Conservation (phyloP, 2,113 vertebrate species). For the Brachyistius frenatus region DNA sequence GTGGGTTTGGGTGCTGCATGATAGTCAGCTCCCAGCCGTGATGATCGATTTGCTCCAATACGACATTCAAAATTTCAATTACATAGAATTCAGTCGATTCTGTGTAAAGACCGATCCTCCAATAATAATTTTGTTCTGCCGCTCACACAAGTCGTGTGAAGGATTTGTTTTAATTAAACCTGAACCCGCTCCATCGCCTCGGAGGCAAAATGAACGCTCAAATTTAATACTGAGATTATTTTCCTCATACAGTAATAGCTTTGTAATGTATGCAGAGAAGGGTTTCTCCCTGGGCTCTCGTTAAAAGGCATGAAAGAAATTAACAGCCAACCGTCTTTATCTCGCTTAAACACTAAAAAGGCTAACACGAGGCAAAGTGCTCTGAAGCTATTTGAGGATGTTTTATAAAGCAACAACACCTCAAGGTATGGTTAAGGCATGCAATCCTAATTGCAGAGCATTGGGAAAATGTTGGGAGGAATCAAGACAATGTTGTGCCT, state of each 20-base stretch:
- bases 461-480: slow-evolving; percentile 58
- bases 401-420: slow-evolving; percentile 74
- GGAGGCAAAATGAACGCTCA: slow-evolving; percentile 69
- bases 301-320: slow-evolving; percentile 73
- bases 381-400: slow-evolving; percentile 74
- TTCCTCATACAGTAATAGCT: slow-evolving; percentile 47
- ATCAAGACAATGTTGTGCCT: slow-evolving; percentile 59
- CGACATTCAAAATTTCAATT: slow-evolving; percentile 18
- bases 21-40: not conserved
- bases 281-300: slow-evolving; percentile 57
- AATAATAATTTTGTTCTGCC: slow-evolving; percentile 10
- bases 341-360: slow-evolving; percentile 58
- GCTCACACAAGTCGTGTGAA: slow-evolving; percentile 30
- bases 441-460: slow-evolving; percentile 61
- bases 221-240: slow-evolving; percentile 62
- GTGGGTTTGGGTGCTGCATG: slow-evolving; percentile 11
- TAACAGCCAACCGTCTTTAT: slow-evolving; percentile 71
- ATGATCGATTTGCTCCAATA: slow-evolving; percentile 8
- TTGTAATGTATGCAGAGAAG: slow-evolving; percentile 58
- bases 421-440: slow-evolving; percentile 68
- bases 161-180: slow-evolving; percentile 75
- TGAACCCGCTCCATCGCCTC: slow-evolving; percentile 36
- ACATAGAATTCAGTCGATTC: not conserved
- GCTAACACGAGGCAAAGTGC: slow-evolving; percentile 52
- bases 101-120: not conserved